phyloP scores from a whole-genome alignment of 2,113 vertebrate genomes.

The Bos indicus region DNA sequence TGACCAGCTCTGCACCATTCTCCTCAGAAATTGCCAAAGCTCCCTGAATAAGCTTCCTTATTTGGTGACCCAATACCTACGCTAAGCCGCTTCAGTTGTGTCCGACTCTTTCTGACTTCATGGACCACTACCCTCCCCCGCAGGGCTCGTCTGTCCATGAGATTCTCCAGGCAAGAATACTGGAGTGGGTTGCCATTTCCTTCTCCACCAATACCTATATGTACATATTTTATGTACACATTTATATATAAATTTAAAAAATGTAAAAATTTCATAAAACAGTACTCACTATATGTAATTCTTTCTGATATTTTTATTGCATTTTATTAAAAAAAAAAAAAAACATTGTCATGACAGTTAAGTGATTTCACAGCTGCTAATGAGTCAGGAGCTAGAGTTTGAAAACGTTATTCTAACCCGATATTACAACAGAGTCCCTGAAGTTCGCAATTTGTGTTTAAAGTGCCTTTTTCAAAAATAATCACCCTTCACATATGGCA shows the following conservation, averaged over 20 bases:
- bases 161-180: neutral
- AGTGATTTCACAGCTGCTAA: neutral
- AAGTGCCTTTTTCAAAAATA: neutral
- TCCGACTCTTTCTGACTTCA: neutral
- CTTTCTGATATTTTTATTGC: neutral
- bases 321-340: neutral
- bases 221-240: neutral
- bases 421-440: neutral
- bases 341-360: neutral
- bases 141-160: neutral
- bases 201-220: neutral
- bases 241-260: neutral
- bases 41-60: neutral
- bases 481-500: neutral
- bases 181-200: neutral
- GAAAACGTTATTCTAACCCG: neutral
- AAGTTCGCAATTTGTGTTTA: neutral
- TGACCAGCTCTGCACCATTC: neutral
- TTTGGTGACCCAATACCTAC: neutral
- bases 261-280: neutral
- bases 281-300: neutral
- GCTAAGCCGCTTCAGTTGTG: fast-evolving
- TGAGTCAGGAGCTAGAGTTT: neutral
- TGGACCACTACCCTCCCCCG: fast-evolving
- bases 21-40: neutral